A percentile compares a stretch with the other conserved stretches of the same genome.
Conservation (phyloP, 2,888 invertebrate genomes). For the Caprella mutica region DNA sequence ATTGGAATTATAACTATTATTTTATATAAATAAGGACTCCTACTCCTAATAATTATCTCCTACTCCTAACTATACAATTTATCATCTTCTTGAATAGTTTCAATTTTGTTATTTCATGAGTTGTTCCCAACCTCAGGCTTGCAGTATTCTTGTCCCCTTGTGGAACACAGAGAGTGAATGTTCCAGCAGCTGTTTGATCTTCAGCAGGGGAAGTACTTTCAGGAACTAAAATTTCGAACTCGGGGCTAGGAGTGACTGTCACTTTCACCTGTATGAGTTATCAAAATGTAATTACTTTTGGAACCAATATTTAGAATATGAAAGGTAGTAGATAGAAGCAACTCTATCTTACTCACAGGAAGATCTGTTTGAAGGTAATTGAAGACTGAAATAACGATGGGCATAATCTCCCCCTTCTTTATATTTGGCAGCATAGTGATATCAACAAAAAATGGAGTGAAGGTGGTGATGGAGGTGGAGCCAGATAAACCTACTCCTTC, state of each 20-base stretch:
- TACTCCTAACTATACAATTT: too few species aligned
- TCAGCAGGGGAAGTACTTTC: not conserved
- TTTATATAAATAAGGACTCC: too few species aligned
- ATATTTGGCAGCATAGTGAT: slow-evolving; percentile 31
- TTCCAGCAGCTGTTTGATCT: slow-evolving; percentile 3
- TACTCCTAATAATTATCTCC: too few species aligned
- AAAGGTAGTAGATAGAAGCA: too few species aligned
- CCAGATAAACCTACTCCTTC: slow-evolving; percentile 46
- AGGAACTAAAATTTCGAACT: not conserved
- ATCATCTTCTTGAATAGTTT: too few species aligned
- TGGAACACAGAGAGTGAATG: not conserved
- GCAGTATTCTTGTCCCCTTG: too few species aligned
- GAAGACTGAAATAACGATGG: slow-evolving; percentile 32
- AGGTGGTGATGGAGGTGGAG: slow-evolving; percentile 45
- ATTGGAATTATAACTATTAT: too few species aligned
- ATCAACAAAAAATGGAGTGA: slow-evolving; percentile 47
- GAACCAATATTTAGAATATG: too few species aligned
- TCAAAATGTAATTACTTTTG: too few species aligned
- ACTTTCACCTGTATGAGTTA: not conserved
- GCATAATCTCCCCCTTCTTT: slow-evolving; percentile 34
- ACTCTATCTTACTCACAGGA: too few species aligned
- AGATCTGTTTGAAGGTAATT: slow-evolving; percentile 25
- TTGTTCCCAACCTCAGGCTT: too few species aligned
- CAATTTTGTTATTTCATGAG: too few species aligned
- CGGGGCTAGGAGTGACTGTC: not conserved